A percentile compares a stretch with the other conserved stretches of the same genome.
Evolutionary conservation across 37 sponge, comb jelly and placozoan genomes (phyloP).

Genomic region (Eunapius fragilis): DNA sequence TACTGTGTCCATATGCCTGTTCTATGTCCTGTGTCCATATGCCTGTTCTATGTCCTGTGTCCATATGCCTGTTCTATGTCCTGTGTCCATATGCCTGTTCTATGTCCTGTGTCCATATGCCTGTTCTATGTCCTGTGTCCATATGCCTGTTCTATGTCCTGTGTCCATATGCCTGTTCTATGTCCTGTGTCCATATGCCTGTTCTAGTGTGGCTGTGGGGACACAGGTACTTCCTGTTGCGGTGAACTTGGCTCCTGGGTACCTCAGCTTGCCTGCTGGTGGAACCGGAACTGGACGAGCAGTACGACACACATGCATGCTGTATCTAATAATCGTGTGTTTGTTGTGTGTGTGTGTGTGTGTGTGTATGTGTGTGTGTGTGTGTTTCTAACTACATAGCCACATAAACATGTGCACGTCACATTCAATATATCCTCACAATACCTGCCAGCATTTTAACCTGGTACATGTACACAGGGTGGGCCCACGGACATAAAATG

Average conservation of each 20-base stretch:
- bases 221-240: constrained; percentile 59
- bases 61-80: background rate
- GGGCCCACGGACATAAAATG: constrained; percentile 62
- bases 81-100: background rate
- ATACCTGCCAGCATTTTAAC: too few relatives aligned
- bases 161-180: too few relatives aligned
- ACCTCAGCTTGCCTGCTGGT: constrained; percentile 34
- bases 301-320: background rate
- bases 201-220: constrained; percentile 40
- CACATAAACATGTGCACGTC: background rate
- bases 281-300: background rate
- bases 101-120: too few relatives aligned
- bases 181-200: background rate
- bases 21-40: background rate
- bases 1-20: too few relatives aligned
- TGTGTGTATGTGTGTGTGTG: background rate
- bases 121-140: background rate
- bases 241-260: constrained; percentile 61
- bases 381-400: too few relatives aligned
- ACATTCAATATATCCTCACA: too few relatives aligned
- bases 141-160: background rate
- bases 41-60: background rate
- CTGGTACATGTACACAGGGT: too few relatives aligned
- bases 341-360: background rate
- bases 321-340: background rate